Conservation (phyloP, 92 coral and sea anemone genomes). For the Chrysogorgia sp. region DNA sequence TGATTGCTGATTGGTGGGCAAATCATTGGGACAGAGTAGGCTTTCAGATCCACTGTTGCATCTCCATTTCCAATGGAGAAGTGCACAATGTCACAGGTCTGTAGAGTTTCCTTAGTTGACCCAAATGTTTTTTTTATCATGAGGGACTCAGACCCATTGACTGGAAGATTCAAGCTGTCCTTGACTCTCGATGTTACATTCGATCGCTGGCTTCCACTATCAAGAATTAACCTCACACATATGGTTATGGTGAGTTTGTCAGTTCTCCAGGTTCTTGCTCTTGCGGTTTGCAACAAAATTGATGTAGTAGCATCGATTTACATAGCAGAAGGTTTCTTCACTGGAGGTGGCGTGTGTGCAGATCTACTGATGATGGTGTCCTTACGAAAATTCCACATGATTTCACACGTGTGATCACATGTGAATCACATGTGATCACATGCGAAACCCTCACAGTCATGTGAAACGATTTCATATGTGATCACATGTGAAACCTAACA, state of each 20-base stretch:
- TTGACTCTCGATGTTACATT: constrained; percentile 55
- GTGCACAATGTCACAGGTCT: constrained; percentile 51
- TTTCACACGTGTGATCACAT: too few relatives aligned
- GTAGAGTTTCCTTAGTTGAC: constrained; percentile 39
- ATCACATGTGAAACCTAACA: too few relatives aligned
- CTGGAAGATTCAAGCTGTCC: constrained; percentile 51
- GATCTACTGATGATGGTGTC: background rate
- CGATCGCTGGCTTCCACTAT: constrained; percentile 68
- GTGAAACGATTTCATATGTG: too few relatives aligned
- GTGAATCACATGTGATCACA: too few relatives aligned
- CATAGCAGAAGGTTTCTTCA: background rate
- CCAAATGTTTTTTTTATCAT: constrained; percentile 72
- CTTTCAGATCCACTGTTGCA: constrained; percentile 48
- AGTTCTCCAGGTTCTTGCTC: constrained; percentile 52
- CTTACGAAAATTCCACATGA: too few relatives aligned
- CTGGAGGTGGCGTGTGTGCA: background rate
- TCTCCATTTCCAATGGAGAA: constrained; percentile 35
- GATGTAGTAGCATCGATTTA: constrained; percentile 47
- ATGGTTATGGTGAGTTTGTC: constrained; percentile 20
- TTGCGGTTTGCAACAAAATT: constrained; percentile 63
- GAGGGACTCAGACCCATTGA: constrained; percentile 51
- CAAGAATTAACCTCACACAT: constrained; percentile 62
- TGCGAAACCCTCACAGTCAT: too few relatives aligned
- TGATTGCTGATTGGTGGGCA: constrained; percentile 62
- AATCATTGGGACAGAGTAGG: constrained; percentile 59